Percentiles rank a stretch among this genome's conserved stretches.
Evolutionary conservation across 2,797 vertebrate species (phyloP).

Genomic region (Peromyscus attwateri): DNA sequence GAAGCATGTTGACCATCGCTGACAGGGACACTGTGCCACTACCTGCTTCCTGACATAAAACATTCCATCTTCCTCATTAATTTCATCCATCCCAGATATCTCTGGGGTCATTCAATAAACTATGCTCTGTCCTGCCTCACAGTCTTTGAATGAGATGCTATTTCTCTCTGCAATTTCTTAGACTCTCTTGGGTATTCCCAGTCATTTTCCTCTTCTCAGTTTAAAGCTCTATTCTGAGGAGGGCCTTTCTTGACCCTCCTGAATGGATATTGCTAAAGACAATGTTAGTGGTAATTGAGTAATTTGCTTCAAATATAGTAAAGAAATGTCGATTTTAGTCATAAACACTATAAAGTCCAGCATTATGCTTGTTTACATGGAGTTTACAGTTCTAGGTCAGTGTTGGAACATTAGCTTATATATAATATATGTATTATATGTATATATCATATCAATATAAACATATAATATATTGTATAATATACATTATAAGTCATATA

Average conservation of each 20-base stretch:
- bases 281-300: background rate
- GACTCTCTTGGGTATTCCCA: background rate
- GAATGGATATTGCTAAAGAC: background rate
- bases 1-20: background rate
- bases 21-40: background rate
- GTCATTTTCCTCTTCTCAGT: background rate
- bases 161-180: background rate
- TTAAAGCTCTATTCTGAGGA: background rate
- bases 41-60: background rate
- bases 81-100: background rate
- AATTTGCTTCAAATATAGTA: background rate
- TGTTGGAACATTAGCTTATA: background rate
- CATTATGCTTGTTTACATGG: background rate
- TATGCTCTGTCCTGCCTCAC: background rate
- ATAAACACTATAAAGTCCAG: background rate
- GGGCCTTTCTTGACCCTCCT: background rate
- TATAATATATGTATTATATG: background rate
- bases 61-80: background rate
- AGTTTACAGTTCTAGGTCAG: background rate
- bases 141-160: background rate
- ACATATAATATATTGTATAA: background rate
- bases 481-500: background rate
- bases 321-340: conserved; percentile 23
- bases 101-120: background rate
- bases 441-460: background rate